phyloP scores from a whole-genome alignment of 2,113 vertebrate genomes.

The Lophochroa leadbeateri region DNA sequence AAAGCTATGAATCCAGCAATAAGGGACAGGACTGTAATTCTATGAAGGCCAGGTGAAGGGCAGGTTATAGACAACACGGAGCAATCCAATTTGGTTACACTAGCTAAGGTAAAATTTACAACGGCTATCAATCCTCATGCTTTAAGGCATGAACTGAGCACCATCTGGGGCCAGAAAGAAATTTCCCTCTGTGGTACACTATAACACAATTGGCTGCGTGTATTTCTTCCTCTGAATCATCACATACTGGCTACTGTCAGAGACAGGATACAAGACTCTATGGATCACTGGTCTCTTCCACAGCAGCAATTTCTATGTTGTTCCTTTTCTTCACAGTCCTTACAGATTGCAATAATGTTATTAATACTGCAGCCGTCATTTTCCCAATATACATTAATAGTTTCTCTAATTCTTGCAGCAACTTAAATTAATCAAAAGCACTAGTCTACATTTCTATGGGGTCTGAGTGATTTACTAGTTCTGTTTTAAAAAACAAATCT shows the following conservation, averaged over 20 bases:
- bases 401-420: constrained; percentile 49
- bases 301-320: constrained; percentile 8
- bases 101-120: constrained; percentile 64
- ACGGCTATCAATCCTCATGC: constrained; percentile 51
- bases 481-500: constrained; percentile 5
- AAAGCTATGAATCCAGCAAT: neutral
- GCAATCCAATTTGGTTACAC: constrained; percentile 56
- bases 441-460: constrained; percentile 5
- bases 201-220: constrained; percentile 9
- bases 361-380: constrained; percentile 67
- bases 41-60: constrained; percentile 50
- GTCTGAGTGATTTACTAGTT: constrained; percentile 40
- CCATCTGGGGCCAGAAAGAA: constrained; percentile 52
- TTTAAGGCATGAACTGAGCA: constrained; percentile 62
- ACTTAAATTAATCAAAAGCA: constrained; percentile 11
- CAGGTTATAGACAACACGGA: constrained; percentile 52
- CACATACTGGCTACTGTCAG: constrained; percentile 46
- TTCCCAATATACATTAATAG: constrained; percentile 57
- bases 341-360: constrained; percentile 63
- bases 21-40: neutral
- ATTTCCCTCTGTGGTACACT: constrained; percentile 47
- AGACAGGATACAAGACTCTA: constrained; percentile 13
- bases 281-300: constrained; percentile 37
- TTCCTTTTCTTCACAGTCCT: constrained; percentile 49
- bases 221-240: constrained; percentile 63